phyloP scores from a whole-genome alignment of 1,140 invertebrate species.

The Drosophila athabasca region DNA sequence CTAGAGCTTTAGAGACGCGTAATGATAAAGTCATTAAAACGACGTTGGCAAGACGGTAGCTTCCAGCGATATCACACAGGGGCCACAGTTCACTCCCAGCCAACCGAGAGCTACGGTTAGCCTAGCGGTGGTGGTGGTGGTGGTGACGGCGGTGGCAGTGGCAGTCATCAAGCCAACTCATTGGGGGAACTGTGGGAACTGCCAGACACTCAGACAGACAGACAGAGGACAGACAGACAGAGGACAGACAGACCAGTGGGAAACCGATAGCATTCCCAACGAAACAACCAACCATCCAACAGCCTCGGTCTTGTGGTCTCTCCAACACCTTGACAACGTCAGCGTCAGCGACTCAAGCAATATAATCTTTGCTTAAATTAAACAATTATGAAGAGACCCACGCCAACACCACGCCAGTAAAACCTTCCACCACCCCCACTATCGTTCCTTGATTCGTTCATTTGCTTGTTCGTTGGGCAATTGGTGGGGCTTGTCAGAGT shows the following conservation, averaged over 20 bases:
- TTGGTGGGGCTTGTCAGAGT: slow-evolving; percentile 12
- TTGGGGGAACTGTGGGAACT: slow-evolving; percentile 53
- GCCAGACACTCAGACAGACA: too few relatives aligned
- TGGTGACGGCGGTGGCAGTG: slow-evolving; percentile 3
- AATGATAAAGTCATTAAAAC: slow-evolving; percentile 76
- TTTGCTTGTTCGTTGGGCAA: slow-evolving; percentile 16
- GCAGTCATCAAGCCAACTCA: slow-evolving; percentile 71
- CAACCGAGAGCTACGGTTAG: background rate
- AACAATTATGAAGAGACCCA: slow-evolving; percentile 72
- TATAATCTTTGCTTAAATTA: slow-evolving; percentile 69
- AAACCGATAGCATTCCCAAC: slow-evolving; percentile 37
- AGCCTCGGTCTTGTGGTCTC: background rate
- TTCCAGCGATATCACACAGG: slow-evolving; percentile 52
- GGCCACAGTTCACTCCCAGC: slow-evolving; percentile 64
- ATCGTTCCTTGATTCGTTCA: too few relatives aligned
- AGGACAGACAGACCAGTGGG: slow-evolving; percentile 32
- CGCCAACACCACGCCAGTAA: slow-evolving; percentile 3
- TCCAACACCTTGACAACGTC: slow-evolving; percentile 29
- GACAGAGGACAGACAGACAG: background rate
- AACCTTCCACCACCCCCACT: background rate
- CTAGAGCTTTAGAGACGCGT: slow-evolving; percentile 36
- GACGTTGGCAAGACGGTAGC: slow-evolving; percentile 47
- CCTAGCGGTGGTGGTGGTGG: background rate
- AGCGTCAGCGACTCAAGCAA: slow-evolving; percentile 12
- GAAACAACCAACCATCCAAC: background rate